Evolutionary conservation across 1,140 invertebrate genomes (phyloP).

Genomic region (Rhopalosiphum maidis): DNA sequence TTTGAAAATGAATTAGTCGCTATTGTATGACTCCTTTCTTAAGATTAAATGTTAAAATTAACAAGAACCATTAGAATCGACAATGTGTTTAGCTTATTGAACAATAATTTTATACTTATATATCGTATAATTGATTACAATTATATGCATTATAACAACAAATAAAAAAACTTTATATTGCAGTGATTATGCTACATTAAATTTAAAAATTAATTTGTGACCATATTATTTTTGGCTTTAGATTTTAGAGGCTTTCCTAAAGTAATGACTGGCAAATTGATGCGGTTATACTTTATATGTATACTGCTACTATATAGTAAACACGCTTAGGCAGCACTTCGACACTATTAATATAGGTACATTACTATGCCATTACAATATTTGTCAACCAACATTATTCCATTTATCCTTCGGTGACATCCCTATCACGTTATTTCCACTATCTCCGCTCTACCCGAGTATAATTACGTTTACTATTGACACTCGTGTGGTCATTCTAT

Average conservation of each 20-base stretch:
- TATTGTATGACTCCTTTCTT: background rate
- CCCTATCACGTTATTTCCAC: background rate
- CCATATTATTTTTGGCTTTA: background rate
- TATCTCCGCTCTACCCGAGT: background rate
- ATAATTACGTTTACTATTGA: background rate
- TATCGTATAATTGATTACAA: background rate
- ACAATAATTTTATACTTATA: background rate
- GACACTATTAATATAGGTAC: slow-evolving; percentile 32
- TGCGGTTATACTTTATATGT: background rate
- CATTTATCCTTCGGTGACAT: background rate
- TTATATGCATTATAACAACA: background rate
- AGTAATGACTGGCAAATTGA: background rate
- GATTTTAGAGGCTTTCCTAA: background rate
- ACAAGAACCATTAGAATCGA: background rate
- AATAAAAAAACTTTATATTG: background rate
- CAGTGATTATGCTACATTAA: background rate
- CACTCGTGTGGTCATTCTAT: slow-evolving; percentile 3
- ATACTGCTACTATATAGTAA: background rate
- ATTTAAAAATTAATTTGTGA: background rate
- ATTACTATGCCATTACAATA: slow-evolving; percentile 34
- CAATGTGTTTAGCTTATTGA: background rate
- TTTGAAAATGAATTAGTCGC: background rate
- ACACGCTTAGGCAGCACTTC: background rate
- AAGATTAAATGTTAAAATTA: background rate
- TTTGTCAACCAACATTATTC: slow-evolving; percentile 27